phyloP scores from a whole-genome alignment of 2,888 invertebrate species.

The Litoditis marina region DNA sequence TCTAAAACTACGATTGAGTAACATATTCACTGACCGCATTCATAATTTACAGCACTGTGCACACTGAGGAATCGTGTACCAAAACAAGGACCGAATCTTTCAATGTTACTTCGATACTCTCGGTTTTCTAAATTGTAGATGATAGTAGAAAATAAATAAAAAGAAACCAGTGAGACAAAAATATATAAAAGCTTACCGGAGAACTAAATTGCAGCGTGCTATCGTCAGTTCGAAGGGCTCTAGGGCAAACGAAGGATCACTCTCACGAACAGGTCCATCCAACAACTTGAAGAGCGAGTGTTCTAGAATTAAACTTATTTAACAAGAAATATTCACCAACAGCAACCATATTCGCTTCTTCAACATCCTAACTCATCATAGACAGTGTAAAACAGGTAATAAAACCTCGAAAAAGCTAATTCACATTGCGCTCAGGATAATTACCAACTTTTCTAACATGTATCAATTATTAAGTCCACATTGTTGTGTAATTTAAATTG shows the following conservation, averaged over 20 bases:
- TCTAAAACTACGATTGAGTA: conserved; percentile 4
- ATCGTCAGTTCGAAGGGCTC: conserved; percentile 19
- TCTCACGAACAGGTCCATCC: conserved; percentile 6
- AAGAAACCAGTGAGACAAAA: background rate
- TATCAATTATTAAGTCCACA: too few species aligned
- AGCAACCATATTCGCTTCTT: conserved; percentile 4
- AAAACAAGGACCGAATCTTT: background rate
- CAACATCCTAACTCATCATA: background rate
- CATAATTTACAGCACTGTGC: too few species aligned
- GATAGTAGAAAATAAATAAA: too few species aligned
- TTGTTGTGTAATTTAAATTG: too few species aligned
- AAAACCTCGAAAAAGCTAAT: too few species aligned
- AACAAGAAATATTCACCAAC: conserved; percentile 20
- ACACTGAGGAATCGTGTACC: too few species aligned
- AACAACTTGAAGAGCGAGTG: conserved; percentile 9
- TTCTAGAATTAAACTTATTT: conserved; percentile 11
- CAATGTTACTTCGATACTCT: background rate
- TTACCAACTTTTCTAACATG: too few species aligned
- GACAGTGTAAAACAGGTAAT: too few species aligned
- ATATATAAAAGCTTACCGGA: conserved; percentile 6
- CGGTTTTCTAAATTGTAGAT: too few species aligned
- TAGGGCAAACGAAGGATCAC: background rate
- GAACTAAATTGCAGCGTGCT: conserved; percentile 18
- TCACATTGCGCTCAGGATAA: too few species aligned
- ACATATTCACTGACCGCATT: too few species aligned